Percentiles rank a stretch among this genome's conserved stretches.
These are phyloP conservation scores for Thunnus maccoyii DNA, from an alignment of 2,113 vertebrate genomes.

Conservation along the genomic window DNA sequence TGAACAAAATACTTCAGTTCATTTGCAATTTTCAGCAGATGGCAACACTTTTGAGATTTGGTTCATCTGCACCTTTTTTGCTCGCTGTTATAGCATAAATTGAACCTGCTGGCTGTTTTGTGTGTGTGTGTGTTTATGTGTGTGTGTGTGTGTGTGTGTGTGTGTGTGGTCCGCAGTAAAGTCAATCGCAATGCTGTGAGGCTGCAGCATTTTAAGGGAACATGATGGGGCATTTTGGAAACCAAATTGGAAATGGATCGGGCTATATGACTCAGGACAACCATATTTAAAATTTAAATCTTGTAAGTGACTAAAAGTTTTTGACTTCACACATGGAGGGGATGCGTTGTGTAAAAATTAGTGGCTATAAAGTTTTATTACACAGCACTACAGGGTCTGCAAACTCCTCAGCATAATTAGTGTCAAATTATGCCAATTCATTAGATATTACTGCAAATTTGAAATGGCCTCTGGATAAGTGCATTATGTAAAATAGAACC, in stretches of 20 bases:
- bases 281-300: background rate
- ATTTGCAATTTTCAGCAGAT: conserved; percentile 16
- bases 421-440: background rate
- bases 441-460: background rate
- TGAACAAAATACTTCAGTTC: background rate
- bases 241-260: background rate
- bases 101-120: background rate
- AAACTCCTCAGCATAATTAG: background rate
- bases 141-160: too few species aligned
- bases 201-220: conserved; percentile 6
- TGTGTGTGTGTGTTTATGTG: too few species aligned
- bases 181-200: too few species aligned
- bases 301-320: too few species aligned
- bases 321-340: too few species aligned
- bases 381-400: background rate
- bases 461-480: background rate
- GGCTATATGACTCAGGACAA: background rate
- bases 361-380: background rate
- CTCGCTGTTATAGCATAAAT: background rate
- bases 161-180: too few species aligned
- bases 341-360: background rate
- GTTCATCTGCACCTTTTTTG: conserved; percentile 19
- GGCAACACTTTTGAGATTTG: conserved; percentile 7
- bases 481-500: background rate
- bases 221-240: background rate